Conservation (phyloP, 2,113 vertebrate species). For the Pavo muticus region DNA sequence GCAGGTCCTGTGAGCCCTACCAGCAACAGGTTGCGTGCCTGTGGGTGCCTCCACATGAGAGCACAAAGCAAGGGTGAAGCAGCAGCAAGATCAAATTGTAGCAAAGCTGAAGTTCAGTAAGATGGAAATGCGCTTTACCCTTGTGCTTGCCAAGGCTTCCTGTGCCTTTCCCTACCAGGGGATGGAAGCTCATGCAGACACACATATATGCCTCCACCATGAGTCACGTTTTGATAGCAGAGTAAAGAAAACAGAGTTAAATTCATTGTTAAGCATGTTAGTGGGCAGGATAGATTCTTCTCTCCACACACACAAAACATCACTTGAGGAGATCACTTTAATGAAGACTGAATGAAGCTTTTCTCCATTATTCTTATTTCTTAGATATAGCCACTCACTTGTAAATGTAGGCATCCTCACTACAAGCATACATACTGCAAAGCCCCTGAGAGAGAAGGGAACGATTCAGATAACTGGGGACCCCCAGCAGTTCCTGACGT, state of each 20-base stretch:
- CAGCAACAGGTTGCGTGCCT: fast-evolving
- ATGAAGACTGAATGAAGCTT: background rate
- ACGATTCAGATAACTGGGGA: background rate
- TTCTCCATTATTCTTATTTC: background rate
- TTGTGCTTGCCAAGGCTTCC: background rate
- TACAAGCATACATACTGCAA: background rate
- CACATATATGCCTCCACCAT: background rate
- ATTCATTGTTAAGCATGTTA: background rate
- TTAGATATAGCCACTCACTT: background rate
- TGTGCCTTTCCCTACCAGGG: background rate
- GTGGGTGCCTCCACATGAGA: fast-evolving
- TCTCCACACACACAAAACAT: background rate
- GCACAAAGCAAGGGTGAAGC: background rate
- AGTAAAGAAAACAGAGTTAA: too few relatives aligned
- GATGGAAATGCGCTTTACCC: background rate
- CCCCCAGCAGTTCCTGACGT: background rate
- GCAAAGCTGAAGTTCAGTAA: background rate
- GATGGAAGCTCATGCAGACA: background rate
- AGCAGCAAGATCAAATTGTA: background rate
- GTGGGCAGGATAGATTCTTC: background rate
- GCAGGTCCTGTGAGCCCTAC: fast-evolving
- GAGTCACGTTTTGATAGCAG: background rate
- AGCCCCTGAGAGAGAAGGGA: background rate
- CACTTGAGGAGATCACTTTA: background rate
- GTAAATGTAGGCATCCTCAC: background rate